Evolutionary conservation across 1,140 invertebrate genomes (phyloP).

Genomic region (Goniozus legneri): DNA sequence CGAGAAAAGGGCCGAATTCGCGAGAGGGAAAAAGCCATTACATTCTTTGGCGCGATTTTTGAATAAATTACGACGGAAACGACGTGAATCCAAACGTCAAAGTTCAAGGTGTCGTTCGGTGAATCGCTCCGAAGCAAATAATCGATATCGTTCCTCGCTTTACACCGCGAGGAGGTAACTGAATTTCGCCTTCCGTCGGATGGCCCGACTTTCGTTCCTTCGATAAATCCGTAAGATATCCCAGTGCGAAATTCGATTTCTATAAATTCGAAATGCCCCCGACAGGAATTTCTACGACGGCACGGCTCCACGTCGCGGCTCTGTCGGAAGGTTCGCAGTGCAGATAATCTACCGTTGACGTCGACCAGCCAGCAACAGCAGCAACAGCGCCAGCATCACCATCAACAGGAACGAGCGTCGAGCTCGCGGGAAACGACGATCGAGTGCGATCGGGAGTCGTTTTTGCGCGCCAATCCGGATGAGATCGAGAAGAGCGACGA

Average conservation of each 20-base stretch:
- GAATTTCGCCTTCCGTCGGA: no score
- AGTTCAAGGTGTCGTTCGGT: no score
- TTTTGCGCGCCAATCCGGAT: constrained; percentile 37
- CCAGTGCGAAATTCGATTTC: no score
- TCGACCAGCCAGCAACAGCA: constrained; percentile 35
- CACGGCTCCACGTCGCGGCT: constrained; percentile 74
- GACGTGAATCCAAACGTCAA: constrained; percentile 24
- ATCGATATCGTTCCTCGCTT: not conserved
- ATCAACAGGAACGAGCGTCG: constrained; percentile 41
- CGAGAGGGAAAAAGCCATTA: constrained; percentile 9
- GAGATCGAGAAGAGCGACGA: constrained; percentile 40
- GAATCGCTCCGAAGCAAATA: no score
- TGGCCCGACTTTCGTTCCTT: no score
- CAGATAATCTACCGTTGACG: constrained; percentile 58
- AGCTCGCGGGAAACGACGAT: constrained; percentile 37
- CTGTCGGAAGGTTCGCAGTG: constrained; percentile 73
- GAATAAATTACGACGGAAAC: constrained; percentile 12
- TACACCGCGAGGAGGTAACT: not conserved
- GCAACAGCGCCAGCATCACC: constrained; percentile 45
- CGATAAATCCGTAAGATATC: no score
- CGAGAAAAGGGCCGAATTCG: not conserved
- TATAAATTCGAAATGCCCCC: no score
- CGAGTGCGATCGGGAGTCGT: constrained; percentile 54
- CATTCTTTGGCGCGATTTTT: constrained; percentile 12
- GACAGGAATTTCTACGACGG: constrained; percentile 65